Evolutionary conservation across 2,797 vertebrate genomes (phyloP), one percentile per base, ranked within the genome.

Genomic region (Fringilla coelebs): DNA sequence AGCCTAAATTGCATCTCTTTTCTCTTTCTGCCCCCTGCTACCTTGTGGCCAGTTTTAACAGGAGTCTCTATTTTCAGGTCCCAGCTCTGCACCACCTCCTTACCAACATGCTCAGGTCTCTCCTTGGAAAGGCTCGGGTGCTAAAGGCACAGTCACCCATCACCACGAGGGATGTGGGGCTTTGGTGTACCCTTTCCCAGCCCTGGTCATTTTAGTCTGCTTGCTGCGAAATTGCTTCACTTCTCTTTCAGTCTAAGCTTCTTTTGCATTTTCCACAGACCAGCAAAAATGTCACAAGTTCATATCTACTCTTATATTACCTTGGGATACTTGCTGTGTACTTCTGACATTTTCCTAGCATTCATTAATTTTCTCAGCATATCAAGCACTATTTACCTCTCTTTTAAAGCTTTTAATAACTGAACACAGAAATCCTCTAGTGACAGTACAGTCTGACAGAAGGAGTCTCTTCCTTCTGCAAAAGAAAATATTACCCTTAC

Each of bases 321-420:
- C 45, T 54, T 81, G 77, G 70, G 62, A 84, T n/a, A 75, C 32
- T 88, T 43, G 10, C 54, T 88, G 26, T 2, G 5, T 25, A 28
- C 51, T 79, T 52, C 62, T 76, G 66, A 67, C 24, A 61, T 84
- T 82, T 81, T 77, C 72, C 80, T 32, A 79, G 41, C 49, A 40
- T 46, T 70, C 90, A 73, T 70, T 93, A 75, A 78, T 94, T 84
- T 93, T 82, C 82, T 88, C 73, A 66, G 79, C 51, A 29, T 75
- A 88, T 72, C 82, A 60, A 75, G 49, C 31, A 28, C 68, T 71
- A 28, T 46, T 90, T 92, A 74, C 40, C 51, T 60, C 41, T 61
- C 51, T 73, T 71, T 79, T 70, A 58, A 80, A 60, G 43, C 36
- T 43, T 84, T 45, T 66, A 75, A 73, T 70, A 91, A 90, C 61